Evolutionary conservation across 2,113 vertebrate species (phyloP).

Genomic region (Embiotoca jacksoni): DNA sequence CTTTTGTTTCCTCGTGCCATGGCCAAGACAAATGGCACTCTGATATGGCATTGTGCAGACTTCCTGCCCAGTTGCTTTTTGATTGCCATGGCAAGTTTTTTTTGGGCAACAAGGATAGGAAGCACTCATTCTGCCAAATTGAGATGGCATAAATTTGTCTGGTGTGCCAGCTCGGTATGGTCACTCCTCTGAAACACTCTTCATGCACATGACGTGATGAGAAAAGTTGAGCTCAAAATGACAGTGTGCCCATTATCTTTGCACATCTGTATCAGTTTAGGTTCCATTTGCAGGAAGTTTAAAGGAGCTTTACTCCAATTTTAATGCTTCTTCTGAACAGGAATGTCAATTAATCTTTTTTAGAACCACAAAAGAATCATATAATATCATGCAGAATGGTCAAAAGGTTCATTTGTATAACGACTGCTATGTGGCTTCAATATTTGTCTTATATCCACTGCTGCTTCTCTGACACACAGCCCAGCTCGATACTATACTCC

Average conservation of each 20-base stretch:
- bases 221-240: constrained; percentile 11
- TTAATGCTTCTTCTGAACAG: background rate
- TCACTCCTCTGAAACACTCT: background rate
- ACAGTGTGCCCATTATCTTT: constrained; percentile 28
- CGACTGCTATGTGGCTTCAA: background rate
- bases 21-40: constrained; percentile 5
- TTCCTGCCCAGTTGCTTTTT: constrained; percentile 21
- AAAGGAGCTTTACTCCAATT: background rate
- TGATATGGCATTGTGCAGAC: constrained; percentile 1
- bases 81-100: constrained; percentile 16
- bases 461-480: background rate
- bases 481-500: background rate
- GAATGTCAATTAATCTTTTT: background rate
- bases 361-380: background rate
- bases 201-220: background rate
- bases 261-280: background rate
- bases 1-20: background rate
- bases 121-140: constrained; percentile 8
- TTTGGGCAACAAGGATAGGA: constrained; percentile 3
- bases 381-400: background rate
- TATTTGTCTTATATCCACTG: background rate
- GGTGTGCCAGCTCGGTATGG: constrained; percentile 1
- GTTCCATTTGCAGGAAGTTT: background rate
- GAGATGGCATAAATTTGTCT: constrained; percentile 32
- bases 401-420: background rate